Evolutionary conservation across 2,797 vertebrate genomes (phyloP).

Genomic region (Halcyon chelicuti): DNA sequence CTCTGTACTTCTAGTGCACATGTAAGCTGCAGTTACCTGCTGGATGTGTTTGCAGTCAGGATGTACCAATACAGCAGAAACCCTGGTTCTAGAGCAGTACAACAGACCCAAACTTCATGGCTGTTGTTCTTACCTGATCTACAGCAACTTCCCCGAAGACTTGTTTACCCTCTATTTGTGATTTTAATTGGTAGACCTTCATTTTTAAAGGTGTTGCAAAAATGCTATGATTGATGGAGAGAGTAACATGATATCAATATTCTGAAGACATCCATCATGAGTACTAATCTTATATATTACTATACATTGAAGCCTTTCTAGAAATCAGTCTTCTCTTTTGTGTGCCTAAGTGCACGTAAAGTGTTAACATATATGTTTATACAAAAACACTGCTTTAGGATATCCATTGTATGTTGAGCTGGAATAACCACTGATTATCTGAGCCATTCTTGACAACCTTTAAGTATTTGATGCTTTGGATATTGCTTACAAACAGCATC

Average conservation of each 20-base stretch:
- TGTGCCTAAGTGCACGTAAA: background rate
- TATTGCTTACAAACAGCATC: background rate
- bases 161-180: background rate
- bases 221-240: background rate
- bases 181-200: background rate
- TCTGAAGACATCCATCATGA: background rate
- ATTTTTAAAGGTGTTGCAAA: background rate
- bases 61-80: background rate
- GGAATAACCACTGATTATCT: background rate
- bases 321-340: background rate
- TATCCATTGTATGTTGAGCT: background rate
- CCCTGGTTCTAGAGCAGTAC: background rate
- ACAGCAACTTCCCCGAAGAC: background rate
- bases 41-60: background rate
- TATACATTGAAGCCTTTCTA: background rate
- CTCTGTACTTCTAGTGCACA: rapidly evolving
- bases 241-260: constrained; percentile 31
- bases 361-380: background rate
- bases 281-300: background rate
- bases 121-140: background rate
- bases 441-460: background rate
- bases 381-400: background rate
- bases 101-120: background rate
- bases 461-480: background rate
- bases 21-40: background rate